Evolutionary conservation across 2,888 invertebrate species (phyloP).

Genomic region (Volucella zonaria): DNA sequence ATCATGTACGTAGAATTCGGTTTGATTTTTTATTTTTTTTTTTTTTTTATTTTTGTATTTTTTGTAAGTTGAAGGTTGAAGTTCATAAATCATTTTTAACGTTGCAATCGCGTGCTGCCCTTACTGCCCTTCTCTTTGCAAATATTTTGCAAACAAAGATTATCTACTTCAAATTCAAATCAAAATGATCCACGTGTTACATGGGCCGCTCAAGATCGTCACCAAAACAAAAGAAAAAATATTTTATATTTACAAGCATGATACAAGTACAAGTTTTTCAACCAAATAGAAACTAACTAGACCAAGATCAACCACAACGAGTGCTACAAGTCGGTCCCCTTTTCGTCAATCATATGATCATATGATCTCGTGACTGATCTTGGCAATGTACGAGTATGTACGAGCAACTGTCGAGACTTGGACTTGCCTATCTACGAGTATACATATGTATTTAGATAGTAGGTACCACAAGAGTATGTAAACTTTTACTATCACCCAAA

Average conservation of each 20-base stretch:
- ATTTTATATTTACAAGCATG: conserved; percentile 2
- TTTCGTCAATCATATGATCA: not conserved
- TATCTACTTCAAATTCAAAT: not conserved
- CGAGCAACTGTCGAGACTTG: no score
- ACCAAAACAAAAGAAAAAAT: conserved; percentile 54
- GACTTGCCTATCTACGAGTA: not conserved
- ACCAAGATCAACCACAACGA: conserved; percentile 59
- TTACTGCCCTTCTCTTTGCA: not conserved
- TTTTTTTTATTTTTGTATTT: not conserved
- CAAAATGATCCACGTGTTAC: no score
- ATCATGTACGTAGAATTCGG: no score
- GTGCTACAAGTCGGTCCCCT: not conserved
- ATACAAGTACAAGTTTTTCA: not conserved
- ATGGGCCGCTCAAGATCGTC: conserved; percentile 31
- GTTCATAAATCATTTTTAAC: conserved; percentile 18
- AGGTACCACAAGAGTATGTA: not conserved
- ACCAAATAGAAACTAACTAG: conserved; percentile 56
- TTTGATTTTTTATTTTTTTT: no score
- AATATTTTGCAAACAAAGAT: not conserved
- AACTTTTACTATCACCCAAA: conserved; percentile 32
- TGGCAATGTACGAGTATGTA: no score
- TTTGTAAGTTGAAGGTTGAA: not conserved
- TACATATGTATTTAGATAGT: not conserved
- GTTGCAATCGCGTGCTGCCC: not conserved
- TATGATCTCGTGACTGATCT: no score